A percentile compares a stretch with the other conserved stretches of the same genome.
Evolutionary conservation across 2,113 vertebrate species (phyloP).

Genomic region (Pavo muticus): DNA sequence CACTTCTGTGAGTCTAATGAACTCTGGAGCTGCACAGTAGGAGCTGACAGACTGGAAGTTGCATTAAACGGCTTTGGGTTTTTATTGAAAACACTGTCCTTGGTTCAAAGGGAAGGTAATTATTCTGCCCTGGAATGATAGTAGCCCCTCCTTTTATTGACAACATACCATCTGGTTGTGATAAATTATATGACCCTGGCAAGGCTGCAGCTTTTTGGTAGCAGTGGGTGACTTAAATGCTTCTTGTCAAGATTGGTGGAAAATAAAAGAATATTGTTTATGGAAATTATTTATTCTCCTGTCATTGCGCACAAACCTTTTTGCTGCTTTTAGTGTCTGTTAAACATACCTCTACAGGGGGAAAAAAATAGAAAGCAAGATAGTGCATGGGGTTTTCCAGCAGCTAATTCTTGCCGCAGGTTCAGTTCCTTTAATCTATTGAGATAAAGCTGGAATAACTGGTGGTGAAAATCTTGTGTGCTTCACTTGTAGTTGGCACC

Average conservation of each 20-base stretch:
- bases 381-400: background rate
- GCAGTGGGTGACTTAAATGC: background rate
- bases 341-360: background rate
- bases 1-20: conserved; percentile 4
- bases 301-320: background rate
- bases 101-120: conserved; percentile 65
- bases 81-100: conserved; percentile 69
- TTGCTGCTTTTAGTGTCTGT: background rate
- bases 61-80: conserved; percentile 43
- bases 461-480: background rate
- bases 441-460: background rate
- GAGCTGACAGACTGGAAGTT: conserved; percentile 64
- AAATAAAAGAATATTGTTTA: background rate
- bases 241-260: background rate
- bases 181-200: conserved; percentile 44
- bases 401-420: background rate
- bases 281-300: background rate
- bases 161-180: conserved; percentile 65
- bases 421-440: background rate
- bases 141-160: conserved; percentile 44
- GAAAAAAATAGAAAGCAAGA: background rate
- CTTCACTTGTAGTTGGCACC: background rate
- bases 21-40: conserved; percentile 49
- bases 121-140: conserved; percentile 56
- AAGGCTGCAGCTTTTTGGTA: conserved; percentile 19